These are phyloP conservation scores for Coreoperca whiteheadi DNA, from an alignment of 2,113 vertebrate genomes.

Conservation along the genomic window DNA sequence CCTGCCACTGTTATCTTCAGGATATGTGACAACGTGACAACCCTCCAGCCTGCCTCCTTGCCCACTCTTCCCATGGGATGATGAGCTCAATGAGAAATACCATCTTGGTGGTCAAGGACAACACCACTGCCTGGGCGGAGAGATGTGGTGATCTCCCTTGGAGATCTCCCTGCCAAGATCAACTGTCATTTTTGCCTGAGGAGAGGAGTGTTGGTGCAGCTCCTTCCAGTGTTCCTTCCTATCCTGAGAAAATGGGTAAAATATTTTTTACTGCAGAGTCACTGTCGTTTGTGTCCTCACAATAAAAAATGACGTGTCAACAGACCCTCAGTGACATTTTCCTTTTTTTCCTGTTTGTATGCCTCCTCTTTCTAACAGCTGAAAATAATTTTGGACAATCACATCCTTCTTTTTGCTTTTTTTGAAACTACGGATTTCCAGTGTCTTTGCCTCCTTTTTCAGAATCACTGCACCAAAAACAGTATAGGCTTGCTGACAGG, in stretches of 20 bases:
- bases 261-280: background rate
- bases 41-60: background rate
- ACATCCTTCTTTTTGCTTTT: background rate
- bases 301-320: background rate
- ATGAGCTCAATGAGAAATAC: conserved; percentile 14
- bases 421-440: background rate
- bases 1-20: conserved; percentile 16
- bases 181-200: conserved; percentile 5
- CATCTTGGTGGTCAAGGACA: conserved; percentile 1
- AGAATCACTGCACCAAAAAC: conserved; percentile 1
- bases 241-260: background rate
- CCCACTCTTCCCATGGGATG: background rate
- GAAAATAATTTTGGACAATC: background rate
- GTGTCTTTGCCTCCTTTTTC: background rate
- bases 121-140: background rate
- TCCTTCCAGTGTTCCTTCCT: conserved; percentile 25
- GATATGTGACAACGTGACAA: conserved; percentile 14
- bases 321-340: background rate
- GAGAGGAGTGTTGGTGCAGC: background rate
- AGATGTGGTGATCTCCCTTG: conserved; percentile 17
- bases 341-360: background rate
- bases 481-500: background rate
- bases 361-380: background rate
- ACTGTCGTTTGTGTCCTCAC: background rate
- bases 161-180: conserved; percentile 22